Conservation (phyloP, 2,797 vertebrate species). For the Poecilia wingei region DNA sequence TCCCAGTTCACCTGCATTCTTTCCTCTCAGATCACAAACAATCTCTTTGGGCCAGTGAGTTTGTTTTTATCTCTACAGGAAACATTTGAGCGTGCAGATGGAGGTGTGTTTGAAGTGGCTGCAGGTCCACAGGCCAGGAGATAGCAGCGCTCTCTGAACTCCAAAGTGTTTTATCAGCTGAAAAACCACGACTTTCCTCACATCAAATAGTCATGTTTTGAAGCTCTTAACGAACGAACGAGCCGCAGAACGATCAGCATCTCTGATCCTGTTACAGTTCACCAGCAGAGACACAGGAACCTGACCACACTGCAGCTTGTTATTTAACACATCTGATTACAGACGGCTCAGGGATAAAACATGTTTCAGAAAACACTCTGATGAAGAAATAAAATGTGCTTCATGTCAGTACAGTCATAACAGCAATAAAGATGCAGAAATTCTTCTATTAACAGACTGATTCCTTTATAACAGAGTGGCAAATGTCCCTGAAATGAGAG, state of each 20-base stretch:
- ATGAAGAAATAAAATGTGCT: neutral
- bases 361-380: conserved; percentile 1
- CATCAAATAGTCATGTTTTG: conserved; percentile 9
- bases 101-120: conserved; percentile 41
- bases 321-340: conserved; percentile 4
- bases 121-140: conserved; percentile 8
- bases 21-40: conserved; percentile 30
- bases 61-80: conserved; percentile 46
- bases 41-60: conserved; percentile 26
- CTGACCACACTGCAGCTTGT: conserved; percentile 13
- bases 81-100: conserved; percentile 25
- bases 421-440: neutral
- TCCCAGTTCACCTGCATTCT: conserved; percentile 44
- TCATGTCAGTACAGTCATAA: neutral
- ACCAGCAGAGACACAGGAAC: conserved; percentile 5
- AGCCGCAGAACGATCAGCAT: neutral
- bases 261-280: conserved; percentile 1
- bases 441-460: neutral
- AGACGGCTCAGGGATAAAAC: neutral
- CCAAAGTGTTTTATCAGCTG: conserved; percentile 19
- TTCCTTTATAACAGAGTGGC: neutral
- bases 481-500: neutral
- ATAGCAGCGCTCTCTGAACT: conserved; percentile 7
- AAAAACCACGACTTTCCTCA: conserved; percentile 10
- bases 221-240: conserved; percentile 7